These are phyloP conservation scores for Chorisops tibialis DNA, from an alignment of 2,888 invertebrate genomes.

Conservation along the genomic window DNA sequence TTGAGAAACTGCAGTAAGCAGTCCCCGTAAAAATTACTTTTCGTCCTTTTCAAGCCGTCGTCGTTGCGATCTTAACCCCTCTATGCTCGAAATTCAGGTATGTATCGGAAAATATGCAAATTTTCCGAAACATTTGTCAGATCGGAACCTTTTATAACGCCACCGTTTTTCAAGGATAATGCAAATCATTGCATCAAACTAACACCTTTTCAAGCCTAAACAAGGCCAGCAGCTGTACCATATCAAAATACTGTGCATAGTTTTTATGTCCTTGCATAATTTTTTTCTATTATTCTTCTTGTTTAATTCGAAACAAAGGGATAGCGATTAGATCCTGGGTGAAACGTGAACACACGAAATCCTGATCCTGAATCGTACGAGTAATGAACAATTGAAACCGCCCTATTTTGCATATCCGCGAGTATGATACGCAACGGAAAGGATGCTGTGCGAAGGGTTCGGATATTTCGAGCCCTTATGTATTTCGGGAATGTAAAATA, in stretches of 20 bases:
- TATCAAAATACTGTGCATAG: neutral
- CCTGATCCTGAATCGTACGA: neutral
- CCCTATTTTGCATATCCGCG: slow-evolving; percentile 20
- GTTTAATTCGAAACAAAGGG: slow-evolving; percentile 20
- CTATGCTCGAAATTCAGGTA: neutral
- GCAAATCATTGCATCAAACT: neutral
- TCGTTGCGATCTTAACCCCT: neutral
- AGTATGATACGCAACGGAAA: slow-evolving; percentile 1
- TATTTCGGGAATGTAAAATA: neutral
- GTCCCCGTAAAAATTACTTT: neutral
- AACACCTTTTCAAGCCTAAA: neutral
- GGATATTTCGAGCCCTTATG: slow-evolving; percentile 2
- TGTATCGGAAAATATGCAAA: slow-evolving; percentile 11
- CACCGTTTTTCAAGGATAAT: neutral
- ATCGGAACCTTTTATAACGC: slow-evolving; percentile 1
- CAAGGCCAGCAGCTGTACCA: slow-evolving; percentile 9
- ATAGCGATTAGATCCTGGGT: neutral
- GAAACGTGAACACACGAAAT: too few species aligned
- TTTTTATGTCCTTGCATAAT: neutral
- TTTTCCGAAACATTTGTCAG: neutral
- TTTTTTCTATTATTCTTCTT: too few species aligned
- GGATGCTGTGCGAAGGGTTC: slow-evolving; percentile 16
- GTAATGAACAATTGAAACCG: slow-evolving; percentile 21
- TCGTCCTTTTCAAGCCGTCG: neutral
- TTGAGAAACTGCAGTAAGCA: neutral